phyloP scores from a whole-genome alignment of 2,888 invertebrate species.

The Drosophila borealis region DNA sequence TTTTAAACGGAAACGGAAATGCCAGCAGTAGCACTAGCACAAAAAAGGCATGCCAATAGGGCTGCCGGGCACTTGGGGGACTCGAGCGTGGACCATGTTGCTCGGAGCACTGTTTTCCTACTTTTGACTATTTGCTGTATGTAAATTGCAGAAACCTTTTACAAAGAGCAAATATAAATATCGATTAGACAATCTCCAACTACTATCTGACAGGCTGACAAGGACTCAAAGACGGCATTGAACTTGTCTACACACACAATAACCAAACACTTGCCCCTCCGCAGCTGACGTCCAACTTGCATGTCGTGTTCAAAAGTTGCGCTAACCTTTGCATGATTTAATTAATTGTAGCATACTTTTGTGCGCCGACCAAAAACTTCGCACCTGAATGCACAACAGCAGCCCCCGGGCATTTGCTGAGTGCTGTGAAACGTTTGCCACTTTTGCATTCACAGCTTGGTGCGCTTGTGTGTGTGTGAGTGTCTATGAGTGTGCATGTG shows the following conservation, averaged over 20 bases:
- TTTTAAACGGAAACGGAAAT: slow-evolving; percentile 71
- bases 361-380: slow-evolving; percentile 72
- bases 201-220: slow-evolving; percentile 68
- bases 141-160: slow-evolving; percentile 35
- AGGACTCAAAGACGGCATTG: slow-evolving; percentile 66
- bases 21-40: slow-evolving; percentile 37
- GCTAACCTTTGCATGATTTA: slow-evolving; percentile 76
- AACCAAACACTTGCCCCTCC: not conserved
- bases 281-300: slow-evolving; percentile 8
- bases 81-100: slow-evolving; percentile 20
- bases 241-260: slow-evolving; percentile 55
- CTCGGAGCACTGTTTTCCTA: slow-evolving; percentile 10
- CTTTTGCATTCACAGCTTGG: slow-evolving; percentile 53
- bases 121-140: slow-evolving; percentile 25
- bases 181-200: slow-evolving; percentile 74
- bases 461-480: slow-evolving; percentile 1
- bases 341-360: slow-evolving; percentile 77
- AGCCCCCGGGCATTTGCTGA: slow-evolving; percentile 42
- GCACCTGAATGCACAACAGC: slow-evolving; percentile 71
- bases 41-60: slow-evolving; percentile 22
- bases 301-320: slow-evolving; percentile 51
- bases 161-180: slow-evolving; percentile 61
- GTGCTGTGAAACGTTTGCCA: slow-evolving; percentile 67
- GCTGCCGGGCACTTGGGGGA: slow-evolving; percentile 36
- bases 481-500: slow-evolving; percentile 5